Conservation (phyloP, 37 sponge, comb jelly and placozoan genomes). For the Beroe forskalii region DNA sequence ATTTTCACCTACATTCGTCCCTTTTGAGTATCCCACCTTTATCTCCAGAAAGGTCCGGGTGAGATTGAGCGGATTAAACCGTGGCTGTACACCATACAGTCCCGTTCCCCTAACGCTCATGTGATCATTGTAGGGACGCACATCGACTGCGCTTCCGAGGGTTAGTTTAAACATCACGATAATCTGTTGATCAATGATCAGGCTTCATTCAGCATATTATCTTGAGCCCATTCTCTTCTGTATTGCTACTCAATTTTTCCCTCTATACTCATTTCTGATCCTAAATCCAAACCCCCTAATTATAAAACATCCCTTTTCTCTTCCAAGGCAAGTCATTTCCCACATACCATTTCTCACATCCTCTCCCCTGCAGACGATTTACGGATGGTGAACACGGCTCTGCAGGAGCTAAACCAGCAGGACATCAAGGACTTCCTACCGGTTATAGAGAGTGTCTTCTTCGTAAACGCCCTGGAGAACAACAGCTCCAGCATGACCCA, state of each 20-base stretch:
- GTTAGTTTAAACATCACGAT: no score
- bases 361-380: background rate
- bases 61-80: constrained; percentile 39
- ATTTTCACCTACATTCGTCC: no score
- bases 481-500: constrained; percentile 9
- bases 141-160: no score
- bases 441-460: background rate
- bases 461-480: background rate
- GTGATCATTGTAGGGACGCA: constrained; percentile 24
- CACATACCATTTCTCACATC: background rate
- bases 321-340: no score
- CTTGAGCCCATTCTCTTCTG: no score
- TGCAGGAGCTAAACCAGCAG: background rate
- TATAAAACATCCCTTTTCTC: no score
- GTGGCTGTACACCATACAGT: constrained; percentile 47
- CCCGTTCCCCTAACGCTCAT: constrained; percentile 1
- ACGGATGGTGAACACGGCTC: background rate
- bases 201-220: no score
- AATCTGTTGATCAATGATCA: no score
- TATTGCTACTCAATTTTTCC: no score
- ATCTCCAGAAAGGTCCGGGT: background rate
- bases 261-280: no score
- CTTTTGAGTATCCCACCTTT: no score
- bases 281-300: no score
- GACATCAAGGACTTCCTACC: constrained; percentile 34